Base-by-base conservation (phyloP, 2,113 vertebrate species). In the Ancistrus triradiatus region DNA sequence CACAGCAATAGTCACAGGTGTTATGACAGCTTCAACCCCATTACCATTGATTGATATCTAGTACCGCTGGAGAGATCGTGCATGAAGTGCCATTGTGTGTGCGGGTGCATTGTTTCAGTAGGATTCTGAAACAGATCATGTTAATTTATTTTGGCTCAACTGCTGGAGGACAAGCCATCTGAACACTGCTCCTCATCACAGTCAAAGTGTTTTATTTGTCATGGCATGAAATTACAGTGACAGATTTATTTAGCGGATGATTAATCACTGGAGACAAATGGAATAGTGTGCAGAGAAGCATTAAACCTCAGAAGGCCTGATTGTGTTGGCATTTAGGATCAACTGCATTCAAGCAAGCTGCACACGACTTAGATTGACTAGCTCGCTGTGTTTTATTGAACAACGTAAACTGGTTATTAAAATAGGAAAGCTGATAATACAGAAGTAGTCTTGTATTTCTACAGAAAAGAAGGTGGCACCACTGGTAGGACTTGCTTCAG, bases 221-320 rank as follows among this genome's bases (percentile, higher is more conserved):
- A 37, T 48, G 38, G 69, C 57, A 31, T 59, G 35, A 59, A 55
- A 59, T 66, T 28, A 38, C 46, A 71, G 55, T 66, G 69, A 55
- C 69, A 60, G 55, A 18, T 65, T 70, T 51, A 52, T 70, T 64
- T 70, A 70, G 31, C 7, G 15, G 47, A 11, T 59, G 48, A 70
- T 59, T 64, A 59, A 50, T 71, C n/a, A 24, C 27, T 60, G 46
- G 14, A 58, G 56, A 51, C 47, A 58, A 66, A 48, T 57, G 52
- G 31, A 57, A 40, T 58, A 37, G 40, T 56, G 42, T 55, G 47
- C 47, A 51, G 3, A 51, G 22, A 47, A 8, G 19, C 21, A 21
- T 8, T 15, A 38, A 25, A 38, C 8, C 44, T 37, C 28, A 61
- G 13, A 61, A 37, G 22, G 19, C 28, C 4, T 15, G 31, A 37